Evolutionary conservation across 2,888 invertebrate species (phyloP), one percentile per base, ranked within the genome.

Genomic region (Apodemia zela): DNA sequence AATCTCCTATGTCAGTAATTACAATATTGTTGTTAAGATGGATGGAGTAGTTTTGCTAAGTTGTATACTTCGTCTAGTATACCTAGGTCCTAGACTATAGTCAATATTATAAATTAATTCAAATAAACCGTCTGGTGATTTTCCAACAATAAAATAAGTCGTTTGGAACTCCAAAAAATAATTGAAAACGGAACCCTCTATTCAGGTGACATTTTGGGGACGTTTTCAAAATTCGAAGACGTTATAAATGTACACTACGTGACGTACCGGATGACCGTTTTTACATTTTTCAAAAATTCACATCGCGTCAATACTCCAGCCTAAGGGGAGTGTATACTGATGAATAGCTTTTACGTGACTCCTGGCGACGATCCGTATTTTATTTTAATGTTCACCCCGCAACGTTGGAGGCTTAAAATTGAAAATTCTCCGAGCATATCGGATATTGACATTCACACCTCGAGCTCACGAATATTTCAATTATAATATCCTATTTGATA

Each of bases 251-350:
- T 81, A 79, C 73, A 71, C 71, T 78, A 87, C 90, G 90, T 88
- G 90, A 80, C 76, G 82, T 75, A 80, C 78, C 76, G 70, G 76
- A 77, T 82, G 89, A 85, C 85, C 87, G 88, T 88, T 70, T 91
- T 89, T 85, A 86, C 89, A 91, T 90, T 90, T 91, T 90, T 91
- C 86, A 89, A 89, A 90, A 90, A 88, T 87, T 87, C 87, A 80
- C 80, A 74, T 71, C 79, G 82, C 87, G 83, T 89, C 87, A 84
- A 82, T 89, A 80, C 77, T 67, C 68, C 68, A 75, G 75, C 76
- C 78, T 78, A 75, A 75, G 73, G 72, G 68, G 66, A 66, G 63
- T 66, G 65, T 74, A 78, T 75, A 78, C 80, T 89, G 91, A 91
- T 90, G 87, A 90, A 91, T 90, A 81, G 84, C 76, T 75, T 74